Evolutionary conservation across 2,888 invertebrate species (phyloP).

Genomic region (Ecdyonurus torrentis): DNA sequence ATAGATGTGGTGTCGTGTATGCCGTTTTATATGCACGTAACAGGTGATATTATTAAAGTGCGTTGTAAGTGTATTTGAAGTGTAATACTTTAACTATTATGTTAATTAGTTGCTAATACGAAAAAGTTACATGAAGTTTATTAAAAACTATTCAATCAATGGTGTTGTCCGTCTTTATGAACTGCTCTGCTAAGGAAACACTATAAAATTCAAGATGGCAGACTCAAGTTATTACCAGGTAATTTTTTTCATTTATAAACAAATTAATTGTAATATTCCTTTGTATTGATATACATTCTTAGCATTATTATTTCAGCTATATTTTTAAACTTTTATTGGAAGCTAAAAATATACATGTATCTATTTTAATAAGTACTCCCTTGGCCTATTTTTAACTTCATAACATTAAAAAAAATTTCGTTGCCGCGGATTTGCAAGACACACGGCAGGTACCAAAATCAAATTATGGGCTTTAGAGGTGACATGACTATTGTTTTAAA

Average conservation of each 20-base stretch:
- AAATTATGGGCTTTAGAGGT: too few species aligned
- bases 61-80: background rate
- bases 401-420: too few species aligned
- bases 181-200: conserved; percentile 2
- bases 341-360: too few species aligned
- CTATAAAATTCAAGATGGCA: conserved; percentile 36
- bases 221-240: conserved; percentile 47
- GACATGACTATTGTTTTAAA: too few species aligned
- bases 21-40: background rate
- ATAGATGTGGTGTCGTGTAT: background rate
- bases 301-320: too few species aligned
- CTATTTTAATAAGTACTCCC: too few species aligned
- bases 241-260: conserved; percentile 24
- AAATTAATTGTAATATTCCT: too few species aligned
- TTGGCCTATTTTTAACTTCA: too few species aligned
- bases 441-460: too few species aligned
- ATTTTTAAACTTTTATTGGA: too few species aligned
- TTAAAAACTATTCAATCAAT: background rate
- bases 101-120: background rate
- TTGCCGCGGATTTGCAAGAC: too few species aligned
- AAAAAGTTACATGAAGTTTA: background rate
- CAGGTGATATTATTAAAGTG: background rate
- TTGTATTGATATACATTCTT: too few species aligned
- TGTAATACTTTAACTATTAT: background rate
- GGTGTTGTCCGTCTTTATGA: background rate